phyloP scores from a whole-genome alignment of 2,888 invertebrate genomes.

The Holacanthella duospinosa region DNA sequence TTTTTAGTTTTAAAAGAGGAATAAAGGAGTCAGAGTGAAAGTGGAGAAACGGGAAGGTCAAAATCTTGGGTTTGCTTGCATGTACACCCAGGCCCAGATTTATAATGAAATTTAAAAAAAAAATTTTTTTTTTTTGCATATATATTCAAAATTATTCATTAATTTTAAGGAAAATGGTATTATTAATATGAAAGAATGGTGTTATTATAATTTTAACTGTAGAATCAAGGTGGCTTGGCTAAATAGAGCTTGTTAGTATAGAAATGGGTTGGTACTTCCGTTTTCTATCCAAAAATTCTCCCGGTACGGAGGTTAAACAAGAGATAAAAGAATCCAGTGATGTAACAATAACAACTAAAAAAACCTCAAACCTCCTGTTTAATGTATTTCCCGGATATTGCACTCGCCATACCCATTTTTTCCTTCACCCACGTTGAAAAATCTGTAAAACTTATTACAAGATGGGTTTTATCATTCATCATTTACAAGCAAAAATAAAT shows the following conservation, averaged over 20 bases:
- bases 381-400: conserved; percentile 36
- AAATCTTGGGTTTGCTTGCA: no score
- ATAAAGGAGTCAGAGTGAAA: no score
- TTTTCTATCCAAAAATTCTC: neutral
- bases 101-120: no score
- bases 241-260: no score
- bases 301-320: neutral
- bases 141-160: no score
- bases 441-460: neutral
- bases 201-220: no score
- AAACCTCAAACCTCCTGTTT: neutral
- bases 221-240: neutral
- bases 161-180: no score
- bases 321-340: neutral
- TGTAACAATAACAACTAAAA: neutral
- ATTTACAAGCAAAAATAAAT: neutral
- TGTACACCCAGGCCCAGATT: no score
- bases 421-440: neutral
- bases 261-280: neutral
- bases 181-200: no score
- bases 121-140: no score
- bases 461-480: neutral
- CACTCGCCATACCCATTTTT: conserved; percentile 23
- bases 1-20: no score
- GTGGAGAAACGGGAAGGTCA: no score